A percentile compares a stretch with the other conserved stretches of the same genome.
phyloP scores from a whole-genome alignment of 2,113 vertebrate genomes.

The Thomomys bottae region DNA sequence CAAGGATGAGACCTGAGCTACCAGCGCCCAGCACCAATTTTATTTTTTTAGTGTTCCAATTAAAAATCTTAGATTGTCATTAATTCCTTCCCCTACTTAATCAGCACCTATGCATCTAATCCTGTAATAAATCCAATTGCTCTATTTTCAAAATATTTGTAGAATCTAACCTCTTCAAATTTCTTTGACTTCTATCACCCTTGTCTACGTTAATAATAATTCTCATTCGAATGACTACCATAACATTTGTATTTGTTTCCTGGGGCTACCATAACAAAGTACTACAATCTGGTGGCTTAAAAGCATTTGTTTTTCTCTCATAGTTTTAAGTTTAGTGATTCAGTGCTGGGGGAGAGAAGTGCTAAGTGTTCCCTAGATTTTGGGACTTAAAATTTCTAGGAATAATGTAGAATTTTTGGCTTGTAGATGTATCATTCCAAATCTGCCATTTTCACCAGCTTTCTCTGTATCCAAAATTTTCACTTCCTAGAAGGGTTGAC shows the following conservation, averaged over 20 bases:
- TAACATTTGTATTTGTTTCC: background rate
- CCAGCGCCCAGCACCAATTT: no score
- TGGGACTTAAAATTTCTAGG: background rate
- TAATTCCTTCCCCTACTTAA: background rate
- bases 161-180: background rate
- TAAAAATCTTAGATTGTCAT: background rate
- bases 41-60: background rate
- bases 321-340: background rate
- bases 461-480: background rate
- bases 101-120: no score
- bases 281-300: background rate
- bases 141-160: no score
- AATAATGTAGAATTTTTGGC: background rate
- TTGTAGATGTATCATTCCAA: background rate
- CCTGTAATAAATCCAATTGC: background rate
- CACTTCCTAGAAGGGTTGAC: background rate
- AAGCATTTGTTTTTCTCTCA: background rate
- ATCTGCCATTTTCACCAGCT: background rate
- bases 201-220: background rate
- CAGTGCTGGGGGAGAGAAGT: background rate
- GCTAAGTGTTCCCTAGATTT: background rate
- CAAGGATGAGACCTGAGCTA: no score
- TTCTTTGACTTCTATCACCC: background rate
- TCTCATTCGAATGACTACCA: background rate
- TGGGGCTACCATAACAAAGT: background rate